Base-by-base conservation (phyloP, 2,797 vertebrate species). In the Sebastes cheni region DNA sequence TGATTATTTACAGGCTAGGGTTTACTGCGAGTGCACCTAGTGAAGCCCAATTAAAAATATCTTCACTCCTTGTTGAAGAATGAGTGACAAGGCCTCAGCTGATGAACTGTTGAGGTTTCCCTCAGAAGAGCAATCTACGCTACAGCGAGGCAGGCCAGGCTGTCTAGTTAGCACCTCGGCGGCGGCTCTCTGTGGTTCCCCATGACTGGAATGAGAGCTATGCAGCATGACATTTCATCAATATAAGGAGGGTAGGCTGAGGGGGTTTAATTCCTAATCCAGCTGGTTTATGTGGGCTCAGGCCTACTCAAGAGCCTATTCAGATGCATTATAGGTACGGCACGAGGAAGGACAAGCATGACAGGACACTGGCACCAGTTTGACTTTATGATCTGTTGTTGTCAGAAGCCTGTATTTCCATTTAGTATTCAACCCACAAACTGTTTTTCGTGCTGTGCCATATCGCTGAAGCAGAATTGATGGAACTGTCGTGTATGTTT, bases 201-300 rank as follows among this genome's bases (percentile, higher is more conserved):
- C 82, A 82, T 78, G 88, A 83, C 89, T 83, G 92, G 94, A 94
- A 95, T 94, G 95, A 92, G 81, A 93, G 87, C 88, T 92, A 96
- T 95, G 94, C 85, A 65, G 75, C 75, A 78, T 95, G 95, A 93
- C 95, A 96, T 96, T 96, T 95, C 86, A 90, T 92, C 93, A 93
- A 93, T 94, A 93, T 92, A 87, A 87, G 87, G 84, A 91, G 86
- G 90, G 77, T 81, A 83, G 85, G 89, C 86, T 77, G 72, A 77
- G 64, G 84, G 89, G 90, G 79, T 91, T 94, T 94, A 92, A 91
- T 89, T 88, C 76, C 77, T 95, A 94, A 95, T 95, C 92, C 93
- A 68, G 67, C 79, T 66, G 94, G 93, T 94, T 95, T 95, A 95
- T 95, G 93, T 92, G 86, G 89, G 89, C 86, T 95, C 89, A 91